Base-by-base conservation (phyloP, 2,888 invertebrate genomes). In the Clepsis dumicolana region DNA sequence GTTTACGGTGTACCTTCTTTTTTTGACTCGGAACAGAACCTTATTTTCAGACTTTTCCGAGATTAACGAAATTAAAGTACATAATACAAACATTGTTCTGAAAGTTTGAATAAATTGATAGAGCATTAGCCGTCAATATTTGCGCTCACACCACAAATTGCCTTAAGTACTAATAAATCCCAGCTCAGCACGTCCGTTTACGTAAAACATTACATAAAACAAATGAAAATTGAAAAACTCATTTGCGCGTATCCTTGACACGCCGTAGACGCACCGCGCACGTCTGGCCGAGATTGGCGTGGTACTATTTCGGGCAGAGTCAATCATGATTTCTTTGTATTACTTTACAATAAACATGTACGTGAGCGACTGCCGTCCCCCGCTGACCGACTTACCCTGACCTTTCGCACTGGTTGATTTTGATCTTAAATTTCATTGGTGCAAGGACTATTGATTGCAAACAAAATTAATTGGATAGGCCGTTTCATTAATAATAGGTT, bases 361-460 rank as follows among this genome's bases (percentile, higher is more conserved):
- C 86, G 87, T 86, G 86, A 76, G 87, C 86, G 86, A 76, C 85
- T 80, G 80, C 84, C 79, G 84, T 77, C 78, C 78, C 80, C 78
- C 74, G 72, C 72, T 79, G 86, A 77, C 84, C 84, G 73, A 85
- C 76, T 83, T 84, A 77, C 79, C 77, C 75, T 84, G 82, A 84
- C 85, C 85, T 85, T 84, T 84, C 63, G 70, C 70, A 77, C 68
- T 64, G 32, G 80, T 78, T 75, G 72, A 77, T 80, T 79, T 77
- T 76, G 72, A 77, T 75, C 66, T 70, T 54, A 72, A 64, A 70
- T 67, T 70, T 75, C 75, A 79, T 79, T 79, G 74, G 75, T 74
- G 74, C 83, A 82, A 83, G 81, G 80, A 73, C 75, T 72, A 74
- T 78, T 77, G 66, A 67, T 68, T 59, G 68, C 53, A 64, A 68